Evolutionary conservation across 2,888 invertebrate genomes (phyloP).

Genomic region (Beris morrisii): DNA sequence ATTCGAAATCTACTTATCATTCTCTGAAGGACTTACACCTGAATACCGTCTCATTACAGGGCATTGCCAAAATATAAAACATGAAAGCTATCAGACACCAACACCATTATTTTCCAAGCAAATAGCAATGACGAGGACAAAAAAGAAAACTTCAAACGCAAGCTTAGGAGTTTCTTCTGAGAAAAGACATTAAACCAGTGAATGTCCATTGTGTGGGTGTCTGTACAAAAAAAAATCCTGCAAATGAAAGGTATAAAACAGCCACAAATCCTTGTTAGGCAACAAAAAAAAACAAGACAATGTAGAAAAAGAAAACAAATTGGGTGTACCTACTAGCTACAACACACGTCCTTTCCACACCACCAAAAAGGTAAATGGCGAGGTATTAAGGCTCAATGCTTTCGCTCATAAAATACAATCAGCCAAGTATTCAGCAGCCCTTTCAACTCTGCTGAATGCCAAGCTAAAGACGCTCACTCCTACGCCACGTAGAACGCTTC

Average conservation of each 20-base stretch:
- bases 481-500: background rate
- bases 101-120: constrained; percentile 1
- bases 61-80: constrained; percentile 10
- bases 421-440: background rate
- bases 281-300: background rate
- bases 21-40: constrained; percentile 18
- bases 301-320: constrained; percentile 6
- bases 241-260: constrained; percentile 7
- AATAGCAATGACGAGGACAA: background rate
- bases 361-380: no score
- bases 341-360: no score
- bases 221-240: background rate
- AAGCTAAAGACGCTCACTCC: background rate
- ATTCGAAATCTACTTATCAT: constrained; percentile 25
- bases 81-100: constrained; percentile 28
- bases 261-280: constrained; percentile 12
- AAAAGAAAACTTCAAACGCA: background rate
- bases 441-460: background rate
- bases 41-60: constrained; percentile 26
- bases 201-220: background rate
- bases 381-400: no score
- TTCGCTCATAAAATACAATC: constrained; percentile 1
- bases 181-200: constrained; percentile 11
- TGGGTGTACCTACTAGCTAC: background rate
- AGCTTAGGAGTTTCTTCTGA: background rate